Conservation (phyloP, 1,140 invertebrate species). For the Caenorhabditis briggsae region DNA sequence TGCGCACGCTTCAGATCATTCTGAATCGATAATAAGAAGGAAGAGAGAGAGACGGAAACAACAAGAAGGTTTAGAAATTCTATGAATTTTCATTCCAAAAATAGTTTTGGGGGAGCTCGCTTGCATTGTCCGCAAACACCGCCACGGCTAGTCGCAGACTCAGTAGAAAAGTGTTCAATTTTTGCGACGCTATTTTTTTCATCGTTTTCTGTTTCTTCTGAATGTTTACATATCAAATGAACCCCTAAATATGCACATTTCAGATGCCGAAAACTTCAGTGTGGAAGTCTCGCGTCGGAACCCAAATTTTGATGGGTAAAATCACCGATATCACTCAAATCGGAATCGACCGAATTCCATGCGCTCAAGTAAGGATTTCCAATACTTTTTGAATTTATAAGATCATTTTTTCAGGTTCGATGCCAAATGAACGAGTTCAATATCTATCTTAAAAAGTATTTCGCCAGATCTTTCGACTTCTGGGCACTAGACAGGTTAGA, state of each 20-base stretch:
- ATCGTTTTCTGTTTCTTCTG: neutral
- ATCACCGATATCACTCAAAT: constrained; percentile 72
- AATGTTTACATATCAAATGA: neutral
- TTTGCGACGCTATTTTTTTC: neutral
- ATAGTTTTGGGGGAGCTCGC: neutral
- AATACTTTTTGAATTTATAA: neutral
- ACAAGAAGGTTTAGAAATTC: constrained; percentile 34
- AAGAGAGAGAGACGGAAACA: neutral
- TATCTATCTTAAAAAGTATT: constrained; percentile 71
- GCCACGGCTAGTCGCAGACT: constrained; percentile 16
- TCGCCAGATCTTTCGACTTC: constrained; percentile 66
- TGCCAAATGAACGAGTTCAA: constrained; percentile 73
- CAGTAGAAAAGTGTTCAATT: neutral
- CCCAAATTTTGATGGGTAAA: constrained; percentile 69
- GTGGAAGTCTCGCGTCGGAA: constrained; percentile 55
- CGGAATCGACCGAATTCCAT: constrained; percentile 71
- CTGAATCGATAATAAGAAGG: constrained; percentile 41
- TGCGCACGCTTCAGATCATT: neutral
- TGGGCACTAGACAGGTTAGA: constrained; percentile 72
- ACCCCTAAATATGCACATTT: neutral
- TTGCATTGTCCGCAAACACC: constrained; percentile 8
- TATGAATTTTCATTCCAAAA: constrained; percentile 26
- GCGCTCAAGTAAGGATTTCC: constrained; percentile 64
- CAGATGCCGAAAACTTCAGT: constrained; percentile 61
- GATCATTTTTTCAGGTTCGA: constrained; percentile 67